These are phyloP conservation scores for Lasioglossum calceatum DNA, from an alignment of 2,888 invertebrate species.

Conservation along the genomic window DNA sequence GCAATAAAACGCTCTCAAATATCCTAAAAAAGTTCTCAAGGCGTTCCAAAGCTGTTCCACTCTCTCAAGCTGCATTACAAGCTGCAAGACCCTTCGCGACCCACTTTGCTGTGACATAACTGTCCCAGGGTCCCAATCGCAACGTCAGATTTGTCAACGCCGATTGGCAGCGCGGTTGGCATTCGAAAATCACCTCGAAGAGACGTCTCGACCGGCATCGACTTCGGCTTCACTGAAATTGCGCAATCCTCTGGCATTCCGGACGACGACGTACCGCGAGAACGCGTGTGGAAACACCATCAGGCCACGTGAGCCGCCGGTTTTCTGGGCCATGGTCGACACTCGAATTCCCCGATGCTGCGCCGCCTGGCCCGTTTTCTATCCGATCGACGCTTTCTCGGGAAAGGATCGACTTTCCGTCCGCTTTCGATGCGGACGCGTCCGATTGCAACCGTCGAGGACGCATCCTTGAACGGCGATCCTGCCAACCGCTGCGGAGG, in stretches of 20 bases:
- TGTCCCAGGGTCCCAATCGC: not conserved
- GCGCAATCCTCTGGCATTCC: conserved; percentile 67
- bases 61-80: not conserved
- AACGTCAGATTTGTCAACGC: conserved; percentile 53
- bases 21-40: not conserved
- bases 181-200: conserved; percentile 76
- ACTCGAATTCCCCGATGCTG: conserved; percentile 40
- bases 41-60: not conserved
- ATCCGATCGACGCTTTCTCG: not conserved
- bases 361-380: not conserved
- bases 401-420: conserved; percentile 9
- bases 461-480: not conserved
- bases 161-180: conserved; percentile 67
- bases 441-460: not conserved
- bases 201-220: conserved; percentile 48
- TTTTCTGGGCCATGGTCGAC: conserved; percentile 79
- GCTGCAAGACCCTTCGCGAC: not conserved
- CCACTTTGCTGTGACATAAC: not conserved
- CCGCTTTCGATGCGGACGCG: not conserved
- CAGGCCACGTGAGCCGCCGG: conserved; percentile 47
- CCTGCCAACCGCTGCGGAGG: not conserved
- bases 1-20: not conserved
- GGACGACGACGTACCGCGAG: conserved; percentile 61
- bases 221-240: conserved; percentile 44
- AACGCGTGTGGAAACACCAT: conserved; percentile 70